Evolutionary conservation across 53 echinoderm and acorn worm species (phyloP).

Genomic region (Hippasteria phrygiana): DNA sequence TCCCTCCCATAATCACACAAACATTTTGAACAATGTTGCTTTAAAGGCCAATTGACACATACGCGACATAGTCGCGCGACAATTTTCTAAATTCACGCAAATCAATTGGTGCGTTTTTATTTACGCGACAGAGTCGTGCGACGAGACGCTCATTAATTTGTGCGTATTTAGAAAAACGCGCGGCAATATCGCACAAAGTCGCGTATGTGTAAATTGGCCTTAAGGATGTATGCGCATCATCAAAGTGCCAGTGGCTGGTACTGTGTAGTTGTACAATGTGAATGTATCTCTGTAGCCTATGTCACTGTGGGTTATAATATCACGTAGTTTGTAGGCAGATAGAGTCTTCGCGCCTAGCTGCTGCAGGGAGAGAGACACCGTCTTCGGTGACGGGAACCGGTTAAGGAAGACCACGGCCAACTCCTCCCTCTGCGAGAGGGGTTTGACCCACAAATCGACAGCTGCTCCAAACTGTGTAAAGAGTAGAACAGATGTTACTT

Average conservation of each 20-base stretch:
- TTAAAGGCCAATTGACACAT: no score
- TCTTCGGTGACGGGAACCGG: slow-evolving; percentile 59
- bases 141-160: no score
- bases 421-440: slow-evolving; percentile 66
- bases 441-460: slow-evolving; percentile 76
- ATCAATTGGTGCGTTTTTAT: no score
- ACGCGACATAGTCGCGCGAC: no score
- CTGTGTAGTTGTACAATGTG: slow-evolving; percentile 55
- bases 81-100: no score
- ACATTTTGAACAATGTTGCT: no score
- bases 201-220: no score
- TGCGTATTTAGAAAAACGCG: no score
- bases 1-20: no score
- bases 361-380: slow-evolving; percentile 68
- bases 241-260: slow-evolving; percentile 70
- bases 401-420: slow-evolving; percentile 75
- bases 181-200: no score
- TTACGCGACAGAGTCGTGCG: no score
- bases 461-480: slow-evolving; percentile 4
- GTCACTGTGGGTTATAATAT: slow-evolving; percentile 75
- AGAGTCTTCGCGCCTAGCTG: slow-evolving; percentile 70
- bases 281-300: slow-evolving; percentile 76
- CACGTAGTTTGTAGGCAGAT: slow-evolving; percentile 65
- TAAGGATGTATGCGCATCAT: slow-evolving; percentile 77
- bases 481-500: not conserved